Evolutionary conservation across 2,888 invertebrate species (phyloP).

Genomic region (Notodonta ziczac): DNA sequence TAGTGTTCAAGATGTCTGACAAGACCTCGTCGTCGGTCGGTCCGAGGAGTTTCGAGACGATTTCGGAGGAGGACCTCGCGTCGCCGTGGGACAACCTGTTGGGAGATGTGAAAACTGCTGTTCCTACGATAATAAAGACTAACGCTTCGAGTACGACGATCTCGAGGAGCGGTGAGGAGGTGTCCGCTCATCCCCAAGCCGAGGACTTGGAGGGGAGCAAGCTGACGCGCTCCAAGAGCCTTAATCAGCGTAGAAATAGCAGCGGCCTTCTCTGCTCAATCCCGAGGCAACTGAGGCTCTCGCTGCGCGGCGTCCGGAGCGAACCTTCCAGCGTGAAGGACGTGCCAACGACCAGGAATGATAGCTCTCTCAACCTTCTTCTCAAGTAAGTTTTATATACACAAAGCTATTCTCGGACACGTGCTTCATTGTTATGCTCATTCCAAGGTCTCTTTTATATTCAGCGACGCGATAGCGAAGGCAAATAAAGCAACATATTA

Average conservation of each 20-base stretch:
- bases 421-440: neutral
- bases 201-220: slow-evolving; percentile 70
- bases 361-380: slow-evolving; percentile 79
- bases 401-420: slow-evolving; percentile 4
- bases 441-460: slow-evolving; percentile 4
- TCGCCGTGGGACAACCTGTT: slow-evolving; percentile 81
- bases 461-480: slow-evolving; percentile 6
- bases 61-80: slow-evolving; percentile 78
- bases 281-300: slow-evolving; percentile 79
- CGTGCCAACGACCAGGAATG: slow-evolving; percentile 77
- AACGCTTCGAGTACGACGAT: slow-evolving; percentile 75
- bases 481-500: too few species aligned
- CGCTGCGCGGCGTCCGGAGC: slow-evolving; percentile 79
- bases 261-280: slow-evolving; percentile 83
- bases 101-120: slow-evolving; percentile 72
- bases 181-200: slow-evolving; percentile 58
- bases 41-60: slow-evolving; percentile 81
- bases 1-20: slow-evolving; percentile 74
- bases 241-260: slow-evolving; percentile 78
- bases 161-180: slow-evolving; percentile 61
- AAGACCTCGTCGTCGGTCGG: slow-evolving; percentile 79
- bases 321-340: slow-evolving; percentile 80
- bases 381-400: slow-evolving; percentile 67
- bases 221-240: slow-evolving; percentile 77
- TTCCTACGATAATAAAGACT: slow-evolving; percentile 79